Evolutionary conservation across 2,797 vertebrate species (phyloP).

Genomic region (Lophius americanus): DNA sequence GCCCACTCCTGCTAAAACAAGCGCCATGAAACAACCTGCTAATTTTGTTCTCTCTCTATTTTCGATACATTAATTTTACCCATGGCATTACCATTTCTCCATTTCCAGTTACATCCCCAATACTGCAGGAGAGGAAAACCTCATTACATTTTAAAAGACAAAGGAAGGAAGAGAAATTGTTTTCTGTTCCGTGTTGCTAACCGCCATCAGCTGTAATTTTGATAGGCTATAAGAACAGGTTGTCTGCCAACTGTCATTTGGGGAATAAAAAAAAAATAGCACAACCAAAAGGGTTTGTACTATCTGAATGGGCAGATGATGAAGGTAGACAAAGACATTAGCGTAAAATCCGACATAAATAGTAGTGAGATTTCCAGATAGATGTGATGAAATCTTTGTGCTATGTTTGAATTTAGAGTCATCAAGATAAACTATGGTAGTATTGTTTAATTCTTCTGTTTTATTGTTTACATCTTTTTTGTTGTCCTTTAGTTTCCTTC

Average conservation of each 20-base stretch:
- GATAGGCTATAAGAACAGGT: constrained; percentile 44
- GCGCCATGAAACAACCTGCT: no score
- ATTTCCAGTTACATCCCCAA: constrained; percentile 31
- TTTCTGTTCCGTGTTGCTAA: constrained; percentile 46
- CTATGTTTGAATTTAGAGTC: background rate
- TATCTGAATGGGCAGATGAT: background rate
- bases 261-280: constrained; percentile 24
- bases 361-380: background rate
- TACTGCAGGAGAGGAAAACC: constrained; percentile 25
- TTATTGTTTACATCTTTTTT: no score
- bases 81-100: constrained; percentile 39
- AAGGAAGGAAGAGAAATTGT: constrained; percentile 1
- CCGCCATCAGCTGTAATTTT: constrained; percentile 49
- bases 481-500: no score
- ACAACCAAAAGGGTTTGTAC: constrained; percentile 15
- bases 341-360: background rate
- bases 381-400: background rate
- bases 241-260: constrained; percentile 34
- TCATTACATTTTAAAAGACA: constrained; percentile 24
- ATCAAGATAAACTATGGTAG: background rate
- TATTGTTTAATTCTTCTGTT: no score
- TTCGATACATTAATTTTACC: constrained; percentile 36
- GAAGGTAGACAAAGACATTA: background rate
- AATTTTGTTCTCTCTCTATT: constrained; percentile 27
- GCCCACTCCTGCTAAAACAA: no score